Base-by-base conservation (phyloP, 1,140 invertebrate genomes). In the Aphaenogaster ashmeadi region DNA sequence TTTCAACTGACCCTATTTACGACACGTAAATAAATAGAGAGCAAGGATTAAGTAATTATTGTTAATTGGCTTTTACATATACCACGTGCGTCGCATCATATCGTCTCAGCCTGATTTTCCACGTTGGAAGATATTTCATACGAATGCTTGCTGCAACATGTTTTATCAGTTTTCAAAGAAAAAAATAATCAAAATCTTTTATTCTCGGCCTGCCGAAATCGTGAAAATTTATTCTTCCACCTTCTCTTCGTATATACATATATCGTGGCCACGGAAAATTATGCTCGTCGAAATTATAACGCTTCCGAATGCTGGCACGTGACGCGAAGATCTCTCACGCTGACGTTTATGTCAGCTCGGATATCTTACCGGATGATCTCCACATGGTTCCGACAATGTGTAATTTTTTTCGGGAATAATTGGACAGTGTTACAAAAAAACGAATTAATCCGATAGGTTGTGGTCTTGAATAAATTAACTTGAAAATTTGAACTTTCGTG, bases 291-390 rank as follows among this genome's bases (percentile, higher is more conserved):
- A 58, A 83, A 74, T 74, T 72, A 74, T 83, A 74, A 74, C 27
- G 15, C 27, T 83, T 72, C 36, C 18, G 52, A 83, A 83, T 27
- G 41, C 69, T 83, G 54, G 54, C 80, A 72, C 21, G 27, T 83
- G 52, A 56, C 67, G 6, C 41, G 38, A 47, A 36, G 18, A 72
- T 72, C 80, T 58, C 66, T 74, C 52, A 41, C 13, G 1, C 6
- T 74, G 80, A 83, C 67, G 18, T 83, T 83, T 60, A 83, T 83
- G 67, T 52, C 50, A 3, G 38, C 13, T 81, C 27, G 54, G 54
- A 38, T 83, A 58, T 83, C 52, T 47, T 56, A 27, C 2, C 64
- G 44, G 8, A 41, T 18, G n/a, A 54, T 69, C 15, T 69, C 62
- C 47, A 54, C 69, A 69, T 47, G 50, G 18, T 69, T 41, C 15